Evolutionary conservation across 2,113 vertebrate species (phyloP).

Genomic region (Seriola aureovittata): DNA sequence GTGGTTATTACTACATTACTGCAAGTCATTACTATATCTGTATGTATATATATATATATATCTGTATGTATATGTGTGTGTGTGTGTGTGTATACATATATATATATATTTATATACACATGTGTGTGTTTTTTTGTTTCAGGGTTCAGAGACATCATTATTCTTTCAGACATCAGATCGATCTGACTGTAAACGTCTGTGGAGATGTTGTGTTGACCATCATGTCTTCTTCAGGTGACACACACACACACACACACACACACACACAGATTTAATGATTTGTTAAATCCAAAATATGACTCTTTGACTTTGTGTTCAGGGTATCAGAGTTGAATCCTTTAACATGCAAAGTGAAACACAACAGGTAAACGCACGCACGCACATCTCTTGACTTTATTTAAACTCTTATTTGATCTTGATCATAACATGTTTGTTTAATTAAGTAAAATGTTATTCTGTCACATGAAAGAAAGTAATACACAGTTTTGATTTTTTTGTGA

Average conservation of each 20-base stretch:
- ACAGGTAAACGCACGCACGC: slow-evolving; percentile 82
- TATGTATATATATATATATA: not conserved
- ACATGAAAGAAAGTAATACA: too few relatives aligned
- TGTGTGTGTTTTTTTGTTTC: slow-evolving; percentile 17
- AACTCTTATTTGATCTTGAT: too few relatives aligned
- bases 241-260: not conserved
- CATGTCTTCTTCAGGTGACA: slow-evolving; percentile 91
- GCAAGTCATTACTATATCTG: too few relatives aligned
- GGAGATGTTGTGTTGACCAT: slow-evolving; percentile 93
- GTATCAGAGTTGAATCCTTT: slow-evolving; percentile 88
- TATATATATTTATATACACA: not conserved
- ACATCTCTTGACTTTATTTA: too few relatives aligned
- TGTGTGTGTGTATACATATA: not conserved
- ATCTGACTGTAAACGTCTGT: slow-evolving; percentile 90
- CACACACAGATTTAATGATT: not conserved
- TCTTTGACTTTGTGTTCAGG: slow-evolving; percentile 69
- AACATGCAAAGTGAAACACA: slow-evolving; percentile 89
- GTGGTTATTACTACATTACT: too few relatives aligned
- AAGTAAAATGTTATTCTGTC: too few relatives aligned
- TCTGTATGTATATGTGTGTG: not conserved
- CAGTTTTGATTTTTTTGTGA: too few relatives aligned
- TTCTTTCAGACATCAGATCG: slow-evolving; percentile 91
- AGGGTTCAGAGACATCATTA: slow-evolving; percentile 94
- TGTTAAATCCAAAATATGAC: not conserved
- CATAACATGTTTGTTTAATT: too few relatives aligned